Conservation (phyloP, 1,140 invertebrate species). For the Vanessa tameamea region DNA sequence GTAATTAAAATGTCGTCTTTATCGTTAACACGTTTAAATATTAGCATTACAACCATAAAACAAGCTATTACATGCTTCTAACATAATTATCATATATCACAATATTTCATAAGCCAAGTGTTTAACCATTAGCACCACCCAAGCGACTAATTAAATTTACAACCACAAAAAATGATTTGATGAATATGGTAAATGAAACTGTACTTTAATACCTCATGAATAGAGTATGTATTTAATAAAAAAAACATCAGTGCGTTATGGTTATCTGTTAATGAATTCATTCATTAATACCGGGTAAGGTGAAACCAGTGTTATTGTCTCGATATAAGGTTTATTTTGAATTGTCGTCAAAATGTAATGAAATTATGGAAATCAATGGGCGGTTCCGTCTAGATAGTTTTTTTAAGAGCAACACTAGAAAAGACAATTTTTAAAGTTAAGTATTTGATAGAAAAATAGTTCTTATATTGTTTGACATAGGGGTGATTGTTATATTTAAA, state of each 20-base stretch:
- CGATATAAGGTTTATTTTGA: conserved; percentile 25
- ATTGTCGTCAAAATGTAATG: conserved; percentile 23
- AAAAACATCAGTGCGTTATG: conserved; percentile 40
- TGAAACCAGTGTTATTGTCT: background rate
- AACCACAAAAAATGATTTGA: background rate
- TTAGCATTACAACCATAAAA: conserved; percentile 24
- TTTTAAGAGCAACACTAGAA: conserved; percentile 25
- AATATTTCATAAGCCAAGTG: conserved; percentile 35
- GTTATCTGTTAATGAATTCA: conserved; percentile 46
- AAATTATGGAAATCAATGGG: conserved; percentile 53
- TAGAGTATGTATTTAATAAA: conserved; percentile 29
- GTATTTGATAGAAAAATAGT: background rate
- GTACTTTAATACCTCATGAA: background rate
- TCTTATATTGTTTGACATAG: background rate
- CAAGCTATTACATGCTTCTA: conserved; percentile 31
- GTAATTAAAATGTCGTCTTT: conserved; percentile 29
- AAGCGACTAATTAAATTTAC: conserved; percentile 45
- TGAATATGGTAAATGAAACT: conserved; percentile 12
- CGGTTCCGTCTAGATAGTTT: conserved; percentile 46
- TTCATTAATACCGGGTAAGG: conserved; percentile 31
- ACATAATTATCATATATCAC: conserved; percentile 39
- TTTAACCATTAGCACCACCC: conserved; percentile 45
- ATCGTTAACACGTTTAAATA: conserved; percentile 31
- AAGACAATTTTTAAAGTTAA: conserved; percentile 34
- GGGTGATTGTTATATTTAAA: background rate